Evolutionary conservation across 1,140 invertebrate genomes (phyloP), one percentile per base, ranked within the genome.

Genomic region (Neotoxoptera formosana): DNA sequence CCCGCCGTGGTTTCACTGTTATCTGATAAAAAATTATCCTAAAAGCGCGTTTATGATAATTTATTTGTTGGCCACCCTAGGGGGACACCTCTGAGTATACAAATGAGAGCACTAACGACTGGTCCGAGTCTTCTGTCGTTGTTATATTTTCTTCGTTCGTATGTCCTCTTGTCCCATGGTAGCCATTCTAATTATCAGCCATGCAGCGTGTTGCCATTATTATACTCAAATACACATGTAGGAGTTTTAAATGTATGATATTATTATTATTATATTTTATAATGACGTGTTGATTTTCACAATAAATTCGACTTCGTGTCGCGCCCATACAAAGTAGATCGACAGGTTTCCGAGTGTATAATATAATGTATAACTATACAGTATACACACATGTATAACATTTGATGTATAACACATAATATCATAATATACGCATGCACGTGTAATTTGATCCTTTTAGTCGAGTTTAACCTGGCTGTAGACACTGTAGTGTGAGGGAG

Each of bases 41-140:
- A 88, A 88, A 88, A 88, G n/a, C 30, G 17, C n/a, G 17, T 88
- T 88, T 34, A 88, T 88, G 47, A 88, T 88, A 88, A 88, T 88
- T 88, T 48, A 88, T 88, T 88, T 48, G n/a, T 14, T 34, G n/a
- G 47, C 47, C 25, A n/a, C 45, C 47, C 47, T 23, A 47, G 30
- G 45, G 86, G 20, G 86, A 51, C 47, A 87, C 30, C 0, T 48
- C 11, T 20, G 45, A 47, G 45, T 87, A 76, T n/a, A 87, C 45
- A 87, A 87, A 87, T 25, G 9, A 87, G 30, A 2, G 84, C 14
- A n/a, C 84, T 87, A 87, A 47, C 41, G 84, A 87, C 84, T 87
- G 84, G 60, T 76, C 34, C n/a, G 86, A 88, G 86, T n/a, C 86
- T 88, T 34, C 86, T 48, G 47, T 48, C 20, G 86, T 84, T 84